A percentile compares a stretch with the other conserved stretches of the same genome.
Conservation (phyloP, 2,888 invertebrate species). For the Andrena flavipes region DNA sequence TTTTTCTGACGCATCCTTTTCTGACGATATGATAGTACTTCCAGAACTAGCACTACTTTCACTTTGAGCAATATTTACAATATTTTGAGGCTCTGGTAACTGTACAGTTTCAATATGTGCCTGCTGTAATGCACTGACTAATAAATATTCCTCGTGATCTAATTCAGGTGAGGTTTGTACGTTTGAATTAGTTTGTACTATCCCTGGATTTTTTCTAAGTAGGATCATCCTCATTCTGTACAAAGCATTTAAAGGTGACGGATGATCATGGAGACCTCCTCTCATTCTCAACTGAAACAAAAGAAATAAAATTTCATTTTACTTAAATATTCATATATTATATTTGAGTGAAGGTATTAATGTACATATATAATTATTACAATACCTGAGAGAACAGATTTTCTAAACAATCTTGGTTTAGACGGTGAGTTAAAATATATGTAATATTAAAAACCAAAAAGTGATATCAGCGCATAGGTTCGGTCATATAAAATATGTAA, state of each 20-base stretch:
- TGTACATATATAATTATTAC: neutral
- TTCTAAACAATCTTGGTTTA: slow-evolving; percentile 3
- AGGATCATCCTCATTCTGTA: slow-evolving; percentile 3
- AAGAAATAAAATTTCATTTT: slow-evolving; percentile 1
- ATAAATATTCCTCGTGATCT: neutral
- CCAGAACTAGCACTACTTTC: slow-evolving; percentile 6
- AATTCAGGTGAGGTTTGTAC: neutral
- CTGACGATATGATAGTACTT: neutral
- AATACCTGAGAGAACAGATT: neutral
- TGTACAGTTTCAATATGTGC: neutral
- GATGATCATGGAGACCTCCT: slow-evolving; percentile 3
- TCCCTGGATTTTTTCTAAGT: neutral
- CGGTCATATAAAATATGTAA: too few species aligned
- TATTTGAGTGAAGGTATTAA: neutral
- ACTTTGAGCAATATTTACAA: slow-evolving; percentile 1
- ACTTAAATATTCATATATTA: neutral
- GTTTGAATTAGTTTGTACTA: neutral
- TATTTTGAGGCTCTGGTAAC: neutral
- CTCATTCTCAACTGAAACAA: neutral
- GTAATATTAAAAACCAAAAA: too few species aligned
- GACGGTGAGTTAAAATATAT: neutral
- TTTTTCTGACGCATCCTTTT: neutral
- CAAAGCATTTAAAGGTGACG: slow-evolving; percentile 1
- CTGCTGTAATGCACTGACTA: slow-evolving; percentile 3
- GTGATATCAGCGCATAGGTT: too few species aligned